Conservation (phyloP, 1,140 invertebrate genomes). For the Brachionus rotundiformis region DNA sequence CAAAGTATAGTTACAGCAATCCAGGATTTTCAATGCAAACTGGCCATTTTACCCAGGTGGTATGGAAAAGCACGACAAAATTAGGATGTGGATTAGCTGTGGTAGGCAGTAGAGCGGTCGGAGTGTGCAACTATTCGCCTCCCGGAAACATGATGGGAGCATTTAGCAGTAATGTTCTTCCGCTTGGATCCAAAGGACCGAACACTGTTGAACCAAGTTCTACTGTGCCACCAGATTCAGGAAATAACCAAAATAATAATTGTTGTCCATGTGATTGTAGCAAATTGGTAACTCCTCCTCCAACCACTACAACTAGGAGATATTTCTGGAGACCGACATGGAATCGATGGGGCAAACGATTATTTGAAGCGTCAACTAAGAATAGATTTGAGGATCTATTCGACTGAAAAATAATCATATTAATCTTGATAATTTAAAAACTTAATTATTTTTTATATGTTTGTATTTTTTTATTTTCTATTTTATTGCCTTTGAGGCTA, state of each 20-base stretch:
- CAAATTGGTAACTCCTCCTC: not conserved
- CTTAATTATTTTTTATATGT: no score
- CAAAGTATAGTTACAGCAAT: not conserved
- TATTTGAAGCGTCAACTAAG: not conserved
- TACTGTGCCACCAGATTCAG: not conserved
- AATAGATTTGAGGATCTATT: not conserved
- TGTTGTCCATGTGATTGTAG: not conserved
- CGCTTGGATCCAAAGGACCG: not conserved
- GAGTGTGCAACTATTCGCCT: slow-evolving; percentile 18
- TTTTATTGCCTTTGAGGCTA: no score
- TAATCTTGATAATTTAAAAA: no score
- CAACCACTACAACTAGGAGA: not conserved
- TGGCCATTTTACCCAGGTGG: slow-evolving; percentile 31
- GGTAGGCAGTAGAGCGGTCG: not conserved
- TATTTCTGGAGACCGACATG: not conserved
- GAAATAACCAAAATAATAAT: not conserved
- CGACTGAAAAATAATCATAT: not conserved
- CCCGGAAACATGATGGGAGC: not conserved
- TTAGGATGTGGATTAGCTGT: not conserved
- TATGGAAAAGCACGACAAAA: slow-evolving; percentile 16
- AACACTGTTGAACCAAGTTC: not conserved
- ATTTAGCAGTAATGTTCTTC: not conserved
- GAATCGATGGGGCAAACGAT: not conserved
- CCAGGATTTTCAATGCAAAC: slow-evolving; percentile 13
- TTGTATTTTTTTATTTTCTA: no score